Conservation (phyloP, 2,113 vertebrate genomes). For the Rana temporaria region DNA sequence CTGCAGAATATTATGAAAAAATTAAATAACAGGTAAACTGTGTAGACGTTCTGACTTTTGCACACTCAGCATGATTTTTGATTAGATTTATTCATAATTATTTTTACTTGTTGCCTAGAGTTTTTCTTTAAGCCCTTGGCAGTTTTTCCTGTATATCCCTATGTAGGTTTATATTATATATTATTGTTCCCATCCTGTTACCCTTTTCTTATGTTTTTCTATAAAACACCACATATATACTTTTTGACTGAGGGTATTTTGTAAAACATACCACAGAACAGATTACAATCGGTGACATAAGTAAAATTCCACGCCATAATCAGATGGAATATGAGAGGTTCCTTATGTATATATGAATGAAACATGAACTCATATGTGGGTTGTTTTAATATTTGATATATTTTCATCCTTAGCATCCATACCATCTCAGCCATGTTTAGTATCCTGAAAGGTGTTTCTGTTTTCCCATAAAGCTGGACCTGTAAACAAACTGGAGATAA, state of each 20-base stretch:
- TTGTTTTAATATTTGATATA: slow-evolving; percentile 5
- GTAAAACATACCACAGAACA: not conserved
- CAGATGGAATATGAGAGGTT: not conserved
- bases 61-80: too few relatives aligned
- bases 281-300: slow-evolving; percentile 29
- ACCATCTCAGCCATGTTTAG: not conserved
- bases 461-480: not conserved
- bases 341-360: not conserved
- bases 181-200: too few relatives aligned
- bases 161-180: too few relatives aligned
- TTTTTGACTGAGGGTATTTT: not conserved
- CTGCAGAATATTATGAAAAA: too few relatives aligned
- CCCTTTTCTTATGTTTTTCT: not conserved
- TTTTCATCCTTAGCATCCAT: not conserved
- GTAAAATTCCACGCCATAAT: not conserved
- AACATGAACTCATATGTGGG: not conserved
- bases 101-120: too few relatives aligned
- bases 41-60: too few relatives aligned
- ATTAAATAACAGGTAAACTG: too few relatives aligned
- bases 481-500: not conserved
- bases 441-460: not conserved
- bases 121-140: too few relatives aligned
- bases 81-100: too few relatives aligned
- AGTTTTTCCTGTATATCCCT: too few relatives aligned
- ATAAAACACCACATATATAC: not conserved